Conservation (phyloP, 37 sponge, comb jelly and placozoan species). For the Tethya wilhelma region DNA sequence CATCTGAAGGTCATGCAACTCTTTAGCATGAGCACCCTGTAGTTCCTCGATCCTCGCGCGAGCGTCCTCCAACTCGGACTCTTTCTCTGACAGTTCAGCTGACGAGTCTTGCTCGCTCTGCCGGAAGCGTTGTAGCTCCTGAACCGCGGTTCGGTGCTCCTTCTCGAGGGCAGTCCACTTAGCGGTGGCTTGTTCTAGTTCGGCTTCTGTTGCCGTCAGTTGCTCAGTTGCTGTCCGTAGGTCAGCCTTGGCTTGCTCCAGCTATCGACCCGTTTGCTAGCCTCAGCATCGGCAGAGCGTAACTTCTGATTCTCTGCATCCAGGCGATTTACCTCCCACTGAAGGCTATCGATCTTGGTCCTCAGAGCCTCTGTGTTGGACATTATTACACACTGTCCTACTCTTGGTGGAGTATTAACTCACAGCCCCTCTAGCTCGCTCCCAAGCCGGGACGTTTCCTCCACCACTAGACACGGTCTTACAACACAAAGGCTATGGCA, state of each 20-base stretch:
- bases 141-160: too few species aligned
- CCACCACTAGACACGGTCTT: too few species aligned
- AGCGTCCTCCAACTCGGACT: not conserved
- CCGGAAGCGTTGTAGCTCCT: too few species aligned
- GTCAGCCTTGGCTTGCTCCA: constrained; percentile 4
- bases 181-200: too few species aligned
- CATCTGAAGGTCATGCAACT: not conserved
- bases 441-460: not conserved
- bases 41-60: not conserved
- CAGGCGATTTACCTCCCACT: not conserved
- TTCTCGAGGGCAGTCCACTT: too few species aligned
- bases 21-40: not conserved
- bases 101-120: not conserved
- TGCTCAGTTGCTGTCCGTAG: not conserved
- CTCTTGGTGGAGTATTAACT: not conserved
- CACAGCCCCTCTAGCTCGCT: constrained; percentile 4
- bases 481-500: too few species aligned
- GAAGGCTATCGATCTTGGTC: constrained; percentile 1
- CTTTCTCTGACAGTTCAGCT: not conserved
- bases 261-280: not conserved
- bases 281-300: not conserved
- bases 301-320: constrained; percentile 6
- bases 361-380: not conserved
- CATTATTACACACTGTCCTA: not conserved
- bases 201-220: not conserved